Evolutionary conservation across 2,113 vertebrate species (phyloP).

Genomic region (Mungos mungo): DNA sequence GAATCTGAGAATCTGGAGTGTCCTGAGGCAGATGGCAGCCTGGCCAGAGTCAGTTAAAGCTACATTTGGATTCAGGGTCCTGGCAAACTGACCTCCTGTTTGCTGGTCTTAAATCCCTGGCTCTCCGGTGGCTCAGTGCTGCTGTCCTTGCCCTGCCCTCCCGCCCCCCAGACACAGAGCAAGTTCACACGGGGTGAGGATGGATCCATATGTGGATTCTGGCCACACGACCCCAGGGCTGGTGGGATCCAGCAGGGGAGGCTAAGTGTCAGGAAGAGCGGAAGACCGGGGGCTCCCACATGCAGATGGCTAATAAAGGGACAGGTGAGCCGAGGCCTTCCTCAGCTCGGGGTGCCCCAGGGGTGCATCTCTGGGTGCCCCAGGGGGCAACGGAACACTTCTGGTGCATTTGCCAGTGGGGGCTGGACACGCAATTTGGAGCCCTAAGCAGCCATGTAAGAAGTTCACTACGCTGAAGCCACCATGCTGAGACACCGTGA

Average conservation of each 20-base stretch:
- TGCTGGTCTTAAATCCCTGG: not conserved
- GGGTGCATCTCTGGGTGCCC: not conserved
- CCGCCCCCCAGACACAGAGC: not conserved
- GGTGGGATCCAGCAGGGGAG: not conserved
- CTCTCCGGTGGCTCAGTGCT: not conserved
- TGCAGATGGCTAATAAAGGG: not conserved
- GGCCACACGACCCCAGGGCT: not conserved
- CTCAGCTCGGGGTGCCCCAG: not conserved
- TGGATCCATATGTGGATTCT: not conserved
- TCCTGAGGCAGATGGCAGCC: not conserved
- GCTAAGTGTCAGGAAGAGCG: not conserved
- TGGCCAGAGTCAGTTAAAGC: not conserved
- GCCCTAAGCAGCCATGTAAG: not conserved
- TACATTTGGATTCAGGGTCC: not conserved
- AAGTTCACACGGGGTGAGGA: fast-evolving
- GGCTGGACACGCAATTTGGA: not conserved
- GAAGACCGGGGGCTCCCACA: not conserved
- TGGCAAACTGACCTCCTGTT: not conserved
- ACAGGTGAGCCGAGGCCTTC: not conserved
- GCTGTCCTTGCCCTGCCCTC: not conserved
- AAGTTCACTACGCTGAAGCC: not conserved
- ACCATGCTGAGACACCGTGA: too few relatives aligned
- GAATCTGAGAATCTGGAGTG: not conserved
- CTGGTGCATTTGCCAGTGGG: not conserved
- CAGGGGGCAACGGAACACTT: not conserved